phyloP scores from a whole-genome alignment of 1,140 invertebrate genomes.

The Oedothorax gibbosus region DNA sequence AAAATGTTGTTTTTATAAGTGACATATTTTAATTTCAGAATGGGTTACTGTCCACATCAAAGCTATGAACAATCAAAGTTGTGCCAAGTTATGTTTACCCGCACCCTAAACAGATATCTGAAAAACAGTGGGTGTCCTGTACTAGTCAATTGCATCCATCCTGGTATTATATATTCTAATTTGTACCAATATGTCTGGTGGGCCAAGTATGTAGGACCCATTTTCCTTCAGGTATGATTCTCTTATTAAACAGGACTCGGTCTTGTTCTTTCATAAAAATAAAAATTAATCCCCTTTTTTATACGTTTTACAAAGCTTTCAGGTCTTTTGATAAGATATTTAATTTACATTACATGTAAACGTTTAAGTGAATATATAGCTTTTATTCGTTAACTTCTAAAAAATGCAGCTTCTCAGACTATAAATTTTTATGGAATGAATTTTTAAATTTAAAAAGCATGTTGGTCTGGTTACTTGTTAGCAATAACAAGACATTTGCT shows the following conservation, averaged over 20 bases:
- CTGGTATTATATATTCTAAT: conserved; percentile 87
- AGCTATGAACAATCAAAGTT: conserved; percentile 91
- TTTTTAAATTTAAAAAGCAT: too few relatives aligned
- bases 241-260: neutral
- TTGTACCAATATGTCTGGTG: conserved; percentile 76
- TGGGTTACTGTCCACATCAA: conserved; percentile 74
- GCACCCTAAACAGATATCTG: conserved; percentile 72
- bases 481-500: too few relatives aligned
- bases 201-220: conserved; percentile 52
- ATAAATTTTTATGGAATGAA: too few relatives aligned
- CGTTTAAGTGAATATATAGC: too few relatives aligned
- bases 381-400: too few relatives aligned
- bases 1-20: too few relatives aligned
- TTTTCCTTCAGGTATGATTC: conserved; percentile 52
- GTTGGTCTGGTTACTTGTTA: too few relatives aligned
- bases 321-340: too few relatives aligned
- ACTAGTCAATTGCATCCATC: conserved; percentile 83
- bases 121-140: conserved; percentile 72
- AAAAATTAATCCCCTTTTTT: neutral
- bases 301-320: neutral
- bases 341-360: too few relatives aligned
- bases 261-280: neutral
- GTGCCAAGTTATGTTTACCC: conserved; percentile 83
- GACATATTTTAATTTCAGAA: conserved; percentile 67
- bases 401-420: too few relatives aligned